Evolutionary conservation across 2,113 vertebrate genomes (phyloP).

Genomic region (Micronycteris hirsuta): DNA sequence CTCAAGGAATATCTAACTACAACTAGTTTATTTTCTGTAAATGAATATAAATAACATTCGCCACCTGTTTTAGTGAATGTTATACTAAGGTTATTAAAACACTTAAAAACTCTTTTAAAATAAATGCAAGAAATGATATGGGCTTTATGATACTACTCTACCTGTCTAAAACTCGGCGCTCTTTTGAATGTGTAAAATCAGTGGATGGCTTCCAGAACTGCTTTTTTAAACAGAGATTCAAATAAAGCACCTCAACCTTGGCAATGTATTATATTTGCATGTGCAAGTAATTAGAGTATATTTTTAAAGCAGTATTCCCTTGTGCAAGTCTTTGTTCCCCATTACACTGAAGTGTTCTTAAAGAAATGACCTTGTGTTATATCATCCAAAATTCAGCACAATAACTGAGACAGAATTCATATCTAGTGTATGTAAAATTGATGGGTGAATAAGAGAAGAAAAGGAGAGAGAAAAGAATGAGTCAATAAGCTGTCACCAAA

Average conservation of each 20-base stretch:
- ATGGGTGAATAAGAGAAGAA: background rate
- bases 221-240: background rate
- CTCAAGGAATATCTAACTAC: background rate
- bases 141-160: background rate
- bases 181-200: background rate
- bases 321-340: slow-evolving; percentile 8
- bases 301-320: slow-evolving; percentile 6
- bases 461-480: background rate
- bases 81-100: background rate
- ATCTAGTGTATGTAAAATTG: background rate
- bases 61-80: background rate
- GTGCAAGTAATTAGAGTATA: slow-evolving; percentile 31
- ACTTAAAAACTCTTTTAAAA: background rate
- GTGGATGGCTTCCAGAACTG: background rate
- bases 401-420: background rate
- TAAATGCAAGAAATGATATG: background rate
- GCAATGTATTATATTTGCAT: background rate
- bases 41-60: background rate
- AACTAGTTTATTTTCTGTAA: background rate
- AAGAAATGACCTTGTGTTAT: background rate
- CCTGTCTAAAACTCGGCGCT: background rate
- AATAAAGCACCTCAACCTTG: background rate
- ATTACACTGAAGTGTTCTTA: background rate
- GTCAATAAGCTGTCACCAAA: background rate
- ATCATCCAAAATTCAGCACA: background rate